Conservation (phyloP, 2,113 vertebrate genomes). For the Athene cunicularia region DNA sequence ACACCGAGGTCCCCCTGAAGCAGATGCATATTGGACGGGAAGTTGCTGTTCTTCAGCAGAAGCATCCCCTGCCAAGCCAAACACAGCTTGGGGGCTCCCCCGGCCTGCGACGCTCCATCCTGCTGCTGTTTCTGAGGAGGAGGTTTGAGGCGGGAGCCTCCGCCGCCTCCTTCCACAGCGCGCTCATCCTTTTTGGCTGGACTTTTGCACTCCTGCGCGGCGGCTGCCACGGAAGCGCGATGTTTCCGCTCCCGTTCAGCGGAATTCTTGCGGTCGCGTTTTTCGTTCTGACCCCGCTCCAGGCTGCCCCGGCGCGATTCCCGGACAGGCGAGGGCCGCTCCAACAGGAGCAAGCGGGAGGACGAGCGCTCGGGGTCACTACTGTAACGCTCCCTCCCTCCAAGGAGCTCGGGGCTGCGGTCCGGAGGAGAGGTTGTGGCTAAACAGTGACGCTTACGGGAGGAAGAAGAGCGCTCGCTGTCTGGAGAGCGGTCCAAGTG, state of each 20-base stretch:
- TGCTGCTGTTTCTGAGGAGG: conserved; percentile 70
- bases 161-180: conserved; percentile 61
- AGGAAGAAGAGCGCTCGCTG: conserved; percentile 84
- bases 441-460: conserved; percentile 84
- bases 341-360: conserved; percentile 78
- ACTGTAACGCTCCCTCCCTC: conserved; percentile 87
- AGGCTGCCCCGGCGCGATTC: conserved; percentile 83
- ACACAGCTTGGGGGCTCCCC: conserved; percentile 83
- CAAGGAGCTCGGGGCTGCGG: conserved; percentile 90
- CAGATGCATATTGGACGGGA: conserved; percentile 97
- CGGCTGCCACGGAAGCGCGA: conserved; percentile 55
- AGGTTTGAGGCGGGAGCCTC: conserved; percentile 69
- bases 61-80: conserved; percentile 98
- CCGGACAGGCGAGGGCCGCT: conserved; percentile 83
- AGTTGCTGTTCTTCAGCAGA: conserved; percentile 97
- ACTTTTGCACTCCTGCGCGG: conserved; percentile 80
- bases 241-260: conserved; percentile 85
- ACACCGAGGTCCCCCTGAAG: conserved; percentile 92
- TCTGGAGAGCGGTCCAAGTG: conserved; percentile 93
- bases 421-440: conserved; percentile 83
- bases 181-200: conserved; percentile 85
- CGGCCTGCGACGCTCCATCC: conserved; percentile 70
- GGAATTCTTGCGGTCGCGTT: conserved; percentile 76
- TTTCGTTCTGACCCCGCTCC: conserved; percentile 83
- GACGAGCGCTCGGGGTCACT: conserved; percentile 87